Percentiles rank a stretch among this genome's conserved stretches.
Conservation (phyloP, 2,797 vertebrate species). For the Syngnathus acus region DNA sequence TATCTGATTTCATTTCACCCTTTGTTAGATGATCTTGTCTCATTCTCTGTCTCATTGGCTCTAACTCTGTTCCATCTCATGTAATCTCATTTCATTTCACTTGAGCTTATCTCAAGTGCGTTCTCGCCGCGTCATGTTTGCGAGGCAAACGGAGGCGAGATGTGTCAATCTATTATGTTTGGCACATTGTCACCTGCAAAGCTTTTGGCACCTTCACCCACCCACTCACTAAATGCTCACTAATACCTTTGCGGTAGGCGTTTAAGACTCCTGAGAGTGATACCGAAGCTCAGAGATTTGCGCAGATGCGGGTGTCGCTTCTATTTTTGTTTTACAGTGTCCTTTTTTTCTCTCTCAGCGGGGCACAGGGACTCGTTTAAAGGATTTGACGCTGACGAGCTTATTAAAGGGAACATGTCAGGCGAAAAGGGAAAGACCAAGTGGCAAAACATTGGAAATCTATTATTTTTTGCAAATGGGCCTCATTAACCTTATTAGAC, state of each 20-base stretch:
- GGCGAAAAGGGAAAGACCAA: not conserved
- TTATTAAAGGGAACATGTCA: not conserved
- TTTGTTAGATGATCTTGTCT: no score
- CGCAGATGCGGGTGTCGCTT: not conserved
- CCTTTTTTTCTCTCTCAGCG: not conserved
- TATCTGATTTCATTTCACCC: not conserved
- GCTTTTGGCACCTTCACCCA: not conserved
- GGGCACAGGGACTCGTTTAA: not conserved
- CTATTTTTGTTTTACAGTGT: not conserved
- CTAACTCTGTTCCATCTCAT: not conserved
- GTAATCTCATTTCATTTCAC: not conserved
- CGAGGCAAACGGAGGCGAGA: not conserved
- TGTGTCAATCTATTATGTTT: not conserved
- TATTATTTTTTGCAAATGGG: constrained; percentile 12
- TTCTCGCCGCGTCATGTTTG: not conserved
- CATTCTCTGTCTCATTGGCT: not conserved
- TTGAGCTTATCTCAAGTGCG: not conserved
- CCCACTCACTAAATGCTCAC: not conserved
- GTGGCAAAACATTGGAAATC: not conserved
- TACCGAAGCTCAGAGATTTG: not conserved
- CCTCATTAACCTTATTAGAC: constrained; percentile 38
- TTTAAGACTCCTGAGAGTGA: not conserved
- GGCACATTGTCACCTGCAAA: not conserved
- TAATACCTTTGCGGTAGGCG: not conserved
- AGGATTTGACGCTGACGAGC: not conserved